Conservation (phyloP, 2,797 vertebrate genomes). For the Hipposideros larvatus region DNA sequence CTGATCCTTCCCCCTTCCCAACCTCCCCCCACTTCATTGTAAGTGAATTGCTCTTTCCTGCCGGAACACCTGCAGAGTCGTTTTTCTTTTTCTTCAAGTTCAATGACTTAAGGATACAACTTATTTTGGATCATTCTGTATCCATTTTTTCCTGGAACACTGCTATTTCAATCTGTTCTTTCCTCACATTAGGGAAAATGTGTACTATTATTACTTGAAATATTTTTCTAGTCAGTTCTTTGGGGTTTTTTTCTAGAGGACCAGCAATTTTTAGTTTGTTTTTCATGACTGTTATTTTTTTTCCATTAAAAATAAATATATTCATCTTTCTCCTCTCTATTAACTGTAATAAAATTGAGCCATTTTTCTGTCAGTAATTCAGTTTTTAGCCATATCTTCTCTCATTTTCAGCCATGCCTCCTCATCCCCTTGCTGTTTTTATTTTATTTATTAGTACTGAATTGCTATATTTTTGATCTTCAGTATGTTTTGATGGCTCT, state of each 20-base stretch:
- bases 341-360: conserved; percentile 9
- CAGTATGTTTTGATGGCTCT: neutral
- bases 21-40: neutral
- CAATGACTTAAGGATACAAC: neutral
- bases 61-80: neutral
- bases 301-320: neutral
- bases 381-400: neutral
- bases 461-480: neutral
- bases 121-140: neutral
- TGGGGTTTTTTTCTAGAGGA: neutral
- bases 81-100: conserved; percentile 30
- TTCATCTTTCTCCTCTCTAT: neutral
- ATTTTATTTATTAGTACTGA: conserved; percentile 30
- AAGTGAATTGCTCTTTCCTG: neutral
- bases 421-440: neutral
- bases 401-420: neutral
- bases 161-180: conserved; percentile 42
- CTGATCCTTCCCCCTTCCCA: neutral
- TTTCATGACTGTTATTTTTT: neutral
- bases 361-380: neutral
- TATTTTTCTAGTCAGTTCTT: conserved; percentile 22
- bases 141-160: conserved; percentile 35
- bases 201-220: neutral
- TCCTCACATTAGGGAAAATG: neutral
- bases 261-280: conserved; percentile 18